Evolutionary conservation across 2,113 vertebrate genomes (phyloP).

Genomic region (Gymnocephalus cernua): DNA sequence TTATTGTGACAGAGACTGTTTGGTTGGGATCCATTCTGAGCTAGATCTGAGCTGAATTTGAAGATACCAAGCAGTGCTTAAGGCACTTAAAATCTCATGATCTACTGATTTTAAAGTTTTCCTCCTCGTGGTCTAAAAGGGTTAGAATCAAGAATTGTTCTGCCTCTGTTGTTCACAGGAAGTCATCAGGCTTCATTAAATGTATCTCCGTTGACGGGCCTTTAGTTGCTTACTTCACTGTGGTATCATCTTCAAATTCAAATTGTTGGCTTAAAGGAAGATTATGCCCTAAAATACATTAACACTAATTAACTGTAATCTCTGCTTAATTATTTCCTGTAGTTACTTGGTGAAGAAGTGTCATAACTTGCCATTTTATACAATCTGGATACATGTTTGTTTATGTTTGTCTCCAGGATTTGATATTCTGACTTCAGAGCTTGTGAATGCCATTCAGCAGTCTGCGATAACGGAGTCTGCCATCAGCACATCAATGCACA

Average conservation of each 20-base stretch:
- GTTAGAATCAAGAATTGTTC: constrained; percentile 19
- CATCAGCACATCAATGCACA: background rate
- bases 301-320: background rate
- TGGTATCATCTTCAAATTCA: constrained; percentile 2
- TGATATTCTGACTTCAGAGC: background rate
- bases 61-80: constrained; percentile 16
- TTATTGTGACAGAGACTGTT: constrained; percentile 21
- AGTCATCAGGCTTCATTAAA: constrained; percentile 33
- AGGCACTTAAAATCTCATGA: constrained; percentile 42
- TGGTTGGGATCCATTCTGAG: constrained; percentile 11
- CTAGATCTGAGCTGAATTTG: background rate
- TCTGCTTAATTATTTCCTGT: no score
- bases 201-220: background rate
- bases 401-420: background rate
- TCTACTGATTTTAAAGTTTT: constrained; percentile 30
- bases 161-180: constrained; percentile 24
- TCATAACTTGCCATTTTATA: background rate
- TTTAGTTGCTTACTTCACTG: constrained; percentile 5
- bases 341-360: background rate
- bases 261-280: background rate
- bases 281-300: background rate
- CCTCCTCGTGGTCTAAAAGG: background rate
- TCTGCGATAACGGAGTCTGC: background rate
- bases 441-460: no score
- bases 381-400: background rate